Evolutionary conservation across 2,888 invertebrate species (phyloP).

Genomic region (Steinernema hermaphroditum): DNA sequence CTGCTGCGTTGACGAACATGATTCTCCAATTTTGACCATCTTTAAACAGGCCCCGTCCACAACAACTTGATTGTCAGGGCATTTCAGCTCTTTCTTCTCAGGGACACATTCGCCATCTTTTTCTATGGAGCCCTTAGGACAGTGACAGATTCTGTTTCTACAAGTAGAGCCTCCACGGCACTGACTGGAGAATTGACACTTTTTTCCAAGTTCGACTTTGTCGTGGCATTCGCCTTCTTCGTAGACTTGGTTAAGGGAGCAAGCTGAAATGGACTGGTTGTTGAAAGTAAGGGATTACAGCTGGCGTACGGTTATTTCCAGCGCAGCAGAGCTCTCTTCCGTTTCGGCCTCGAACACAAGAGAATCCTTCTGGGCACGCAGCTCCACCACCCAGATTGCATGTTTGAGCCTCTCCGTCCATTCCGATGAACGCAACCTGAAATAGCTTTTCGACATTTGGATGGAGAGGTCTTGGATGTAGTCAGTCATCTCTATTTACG

Average conservation of each 20-base stretch:
- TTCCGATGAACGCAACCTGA: conserved; percentile 53
- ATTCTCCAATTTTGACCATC: conserved; percentile 45
- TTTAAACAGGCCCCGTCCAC: conserved; percentile 50
- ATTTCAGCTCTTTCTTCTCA: conserved; percentile 43
- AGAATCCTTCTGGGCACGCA: conserved; percentile 53
- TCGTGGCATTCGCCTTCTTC: conserved; percentile 50
- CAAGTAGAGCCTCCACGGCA: conserved; percentile 33
- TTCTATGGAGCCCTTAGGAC: conserved; percentile 13
- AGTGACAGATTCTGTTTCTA: conserved; percentile 25
- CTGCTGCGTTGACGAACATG: conserved; percentile 46
- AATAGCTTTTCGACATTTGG: too few species aligned
- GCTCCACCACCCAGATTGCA: conserved; percentile 51
- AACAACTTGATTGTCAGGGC: conserved; percentile 44
- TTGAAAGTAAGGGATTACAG: neutral
- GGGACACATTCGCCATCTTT: conserved; percentile 41
- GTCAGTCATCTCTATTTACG: too few species aligned
- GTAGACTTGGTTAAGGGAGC: conserved; percentile 48
- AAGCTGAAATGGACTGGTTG: conserved; percentile 42
- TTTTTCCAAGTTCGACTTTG: conserved; percentile 43
- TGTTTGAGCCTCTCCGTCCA: conserved; percentile 50
- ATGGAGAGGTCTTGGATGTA: too few species aligned
- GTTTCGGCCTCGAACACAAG: conserved; percentile 50
- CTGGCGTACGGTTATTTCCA: conserved; percentile 45
- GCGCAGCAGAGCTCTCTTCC: conserved; percentile 54
- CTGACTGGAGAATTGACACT: conserved; percentile 35